Percentiles rank a stretch among this genome's conserved stretches.
These are phyloP conservation scores for Eupithecia vulgata DNA, from an alignment of 2,888 invertebrate species.

Conservation along the genomic window DNA sequence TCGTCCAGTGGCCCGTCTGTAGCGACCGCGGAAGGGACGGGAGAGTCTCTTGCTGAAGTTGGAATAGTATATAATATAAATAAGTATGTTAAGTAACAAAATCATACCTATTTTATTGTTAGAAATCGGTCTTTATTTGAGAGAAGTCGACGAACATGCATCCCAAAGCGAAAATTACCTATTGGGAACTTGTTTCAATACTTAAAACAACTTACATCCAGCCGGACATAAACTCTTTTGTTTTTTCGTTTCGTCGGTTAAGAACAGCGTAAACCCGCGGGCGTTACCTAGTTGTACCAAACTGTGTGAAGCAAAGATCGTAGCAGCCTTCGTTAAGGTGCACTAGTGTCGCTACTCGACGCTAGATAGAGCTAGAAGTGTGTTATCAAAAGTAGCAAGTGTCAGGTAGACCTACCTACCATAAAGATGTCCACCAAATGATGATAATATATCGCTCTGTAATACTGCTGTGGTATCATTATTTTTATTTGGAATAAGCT, in stretches of 20 bases:
- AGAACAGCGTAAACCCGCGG: background rate
- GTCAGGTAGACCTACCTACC: background rate
- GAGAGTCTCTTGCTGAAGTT: background rate
- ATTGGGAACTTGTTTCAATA: no score
- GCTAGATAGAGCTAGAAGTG: slow-evolving; percentile 54
- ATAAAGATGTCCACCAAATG: background rate
- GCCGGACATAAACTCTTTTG: no score
- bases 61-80: background rate
- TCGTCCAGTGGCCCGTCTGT: slow-evolving; percentile 36
- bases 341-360: slow-evolving; percentile 47
- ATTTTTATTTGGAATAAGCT: no score
- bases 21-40: slow-evolving; percentile 23
- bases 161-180: no score
- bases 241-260: no score
- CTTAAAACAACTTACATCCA: no score
- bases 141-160: no score
- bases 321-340: background rate
- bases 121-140: no score
- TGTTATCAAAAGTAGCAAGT: background rate
- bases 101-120: no score
- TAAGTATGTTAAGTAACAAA: no score
- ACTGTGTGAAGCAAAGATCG: background rate
- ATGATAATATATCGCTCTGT: no score
- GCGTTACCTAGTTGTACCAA: background rate
- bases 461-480: no score